A percentile compares a stretch with the other conserved stretches of the same genome.
These are phyloP conservation scores for Crematogaster levior DNA, from an alignment of 2,888 invertebrate genomes.

Conservation along the genomic window DNA sequence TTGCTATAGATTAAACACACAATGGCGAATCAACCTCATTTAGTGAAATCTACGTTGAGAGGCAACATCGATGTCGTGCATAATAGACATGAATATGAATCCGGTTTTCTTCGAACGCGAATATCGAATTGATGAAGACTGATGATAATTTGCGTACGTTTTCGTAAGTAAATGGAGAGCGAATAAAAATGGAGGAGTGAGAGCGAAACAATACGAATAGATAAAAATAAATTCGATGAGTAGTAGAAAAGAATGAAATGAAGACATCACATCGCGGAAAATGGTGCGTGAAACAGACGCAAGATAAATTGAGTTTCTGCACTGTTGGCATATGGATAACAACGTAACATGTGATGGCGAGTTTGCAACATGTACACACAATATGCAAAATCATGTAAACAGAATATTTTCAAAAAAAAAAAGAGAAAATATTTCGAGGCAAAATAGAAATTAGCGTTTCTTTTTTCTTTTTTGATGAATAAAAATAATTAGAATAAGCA, in stretches of 20 bases:
- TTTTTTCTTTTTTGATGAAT: neutral
- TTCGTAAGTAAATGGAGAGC: constrained; percentile 3
- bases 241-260: constrained; percentile 9
- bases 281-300: neutral
- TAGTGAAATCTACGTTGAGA: neutral
- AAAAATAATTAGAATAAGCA: neutral
- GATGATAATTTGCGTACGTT: neutral
- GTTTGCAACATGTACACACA: constrained; percentile 12
- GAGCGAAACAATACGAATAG: constrained; percentile 9
- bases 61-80: neutral
- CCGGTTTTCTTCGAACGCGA: neutral
- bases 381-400: constrained; percentile 29
- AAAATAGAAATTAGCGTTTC: neutral
- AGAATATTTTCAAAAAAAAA: neutral
- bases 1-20: neutral
- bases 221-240: constrained; percentile 33
- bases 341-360: constrained; percentile 11
- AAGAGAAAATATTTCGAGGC: neutral
- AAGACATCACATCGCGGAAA: constrained; percentile 6
- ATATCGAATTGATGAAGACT: constrained; percentile 17
- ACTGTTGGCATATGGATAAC: constrained; percentile 12
- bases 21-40: neutral
- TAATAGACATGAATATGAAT: constrained; percentile 6
- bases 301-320: constrained; percentile 29
- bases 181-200: neutral